These are phyloP conservation scores for Cyclargus thomasi DNA, from an alignment of 1,140 invertebrate genomes.

Conservation along the genomic window DNA sequence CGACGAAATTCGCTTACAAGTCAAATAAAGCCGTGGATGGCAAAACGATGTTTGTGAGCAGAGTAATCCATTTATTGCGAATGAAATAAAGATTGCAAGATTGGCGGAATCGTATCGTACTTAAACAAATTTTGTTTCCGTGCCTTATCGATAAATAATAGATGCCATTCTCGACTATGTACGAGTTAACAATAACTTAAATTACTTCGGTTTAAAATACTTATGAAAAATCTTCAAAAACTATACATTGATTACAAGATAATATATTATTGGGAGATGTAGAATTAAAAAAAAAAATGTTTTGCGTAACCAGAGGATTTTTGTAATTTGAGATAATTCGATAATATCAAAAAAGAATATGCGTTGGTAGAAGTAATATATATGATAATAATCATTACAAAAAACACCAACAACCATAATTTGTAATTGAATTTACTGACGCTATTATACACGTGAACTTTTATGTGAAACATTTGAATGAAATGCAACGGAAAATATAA, in stretches of 20 bases:
- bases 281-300: too few relatives aligned
- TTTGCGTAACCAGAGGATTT: too few relatives aligned
- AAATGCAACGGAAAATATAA: background rate
- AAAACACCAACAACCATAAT: too few relatives aligned
- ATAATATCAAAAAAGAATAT: too few relatives aligned
- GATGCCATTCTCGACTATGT: conserved; percentile 38
- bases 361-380: too few relatives aligned
- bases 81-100: conserved; percentile 68
- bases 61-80: conserved; percentile 67
- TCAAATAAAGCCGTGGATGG: conserved; percentile 49
- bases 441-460: background rate
- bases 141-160: conserved; percentile 70
- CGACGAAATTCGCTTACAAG: conserved; percentile 37
- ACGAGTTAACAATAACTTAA: background rate
- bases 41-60: conserved; percentile 53
- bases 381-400: too few relatives aligned
- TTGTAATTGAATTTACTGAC: background rate
- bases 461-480: background rate
- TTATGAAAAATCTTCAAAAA: background rate
- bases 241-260: background rate
- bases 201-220: background rate
- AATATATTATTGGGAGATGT: too few relatives aligned
- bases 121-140: conserved; percentile 69
- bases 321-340: too few relatives aligned
- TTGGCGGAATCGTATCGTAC: conserved; percentile 67